Percentiles rank a stretch among this genome's conserved stretches.
These are phyloP conservation scores for Drosophila albomicans DNA, from an alignment of 1,140 invertebrate species.

Conservation along the genomic window DNA sequence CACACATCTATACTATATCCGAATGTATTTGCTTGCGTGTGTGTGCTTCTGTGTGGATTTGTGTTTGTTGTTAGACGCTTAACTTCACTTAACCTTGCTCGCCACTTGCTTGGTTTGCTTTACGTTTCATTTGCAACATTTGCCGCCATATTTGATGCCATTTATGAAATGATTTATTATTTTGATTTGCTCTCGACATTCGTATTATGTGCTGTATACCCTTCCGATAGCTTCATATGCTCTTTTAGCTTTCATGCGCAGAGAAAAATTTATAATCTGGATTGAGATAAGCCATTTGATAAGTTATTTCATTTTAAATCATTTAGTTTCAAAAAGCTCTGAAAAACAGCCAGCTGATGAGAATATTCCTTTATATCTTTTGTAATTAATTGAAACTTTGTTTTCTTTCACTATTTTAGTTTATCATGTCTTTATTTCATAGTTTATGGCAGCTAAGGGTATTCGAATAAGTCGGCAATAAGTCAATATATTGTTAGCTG, in stretches of 20 bases:
- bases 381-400: not conserved
- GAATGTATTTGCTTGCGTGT: conserved; percentile 10
- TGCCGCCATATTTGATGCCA: conserved; percentile 84
- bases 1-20: not conserved
- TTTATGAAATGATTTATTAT: conserved; percentile 84
- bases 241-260: no score
- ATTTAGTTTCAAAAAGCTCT: no score
- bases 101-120: conserved; percentile 75
- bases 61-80: conserved; percentile 62
- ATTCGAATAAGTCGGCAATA: not conserved
- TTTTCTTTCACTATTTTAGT: not conserved
- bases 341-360: no score
- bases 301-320: no score
- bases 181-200: conserved; percentile 81
- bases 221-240: conserved; percentile 27
- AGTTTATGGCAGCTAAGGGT: not conserved
- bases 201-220: conserved; percentile 49
- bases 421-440: not conserved
- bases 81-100: conserved; percentile 81
- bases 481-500: conserved; percentile 10
- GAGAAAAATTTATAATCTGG: no score
- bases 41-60: conserved; percentile 18
- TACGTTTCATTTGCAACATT: conserved; percentile 84
- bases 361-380: not conserved
- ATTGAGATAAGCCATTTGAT: no score